phyloP scores from a whole-genome alignment of 2,113 vertebrate genomes.

The Gyps fulvus region DNA sequence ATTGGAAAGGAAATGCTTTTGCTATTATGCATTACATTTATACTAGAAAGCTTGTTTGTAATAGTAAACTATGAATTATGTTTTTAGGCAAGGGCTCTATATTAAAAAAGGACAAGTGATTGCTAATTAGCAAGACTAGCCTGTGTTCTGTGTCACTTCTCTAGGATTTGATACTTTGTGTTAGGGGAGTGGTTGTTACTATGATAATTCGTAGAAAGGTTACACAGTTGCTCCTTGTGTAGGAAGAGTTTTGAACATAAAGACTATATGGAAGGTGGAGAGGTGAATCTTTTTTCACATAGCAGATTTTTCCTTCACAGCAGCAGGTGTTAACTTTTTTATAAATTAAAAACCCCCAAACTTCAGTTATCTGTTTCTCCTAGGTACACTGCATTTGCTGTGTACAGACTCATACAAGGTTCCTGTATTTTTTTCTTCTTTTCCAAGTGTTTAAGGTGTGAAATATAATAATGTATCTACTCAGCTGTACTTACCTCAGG shows the following conservation, averaged over 20 bases:
- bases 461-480: neutral
- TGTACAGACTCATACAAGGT: neutral
- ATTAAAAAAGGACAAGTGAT: neutral
- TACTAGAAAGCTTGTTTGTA: neutral
- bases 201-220: neutral
- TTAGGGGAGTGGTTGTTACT: neutral
- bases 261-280: neutral
- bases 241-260: neutral
- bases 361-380: neutral
- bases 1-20: neutral
- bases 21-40: accelerated
- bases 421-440: neutral
- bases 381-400: neutral
- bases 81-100: neutral
- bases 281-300: neutral
- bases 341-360: neutral
- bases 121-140: neutral
- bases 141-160: neutral
- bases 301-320: neutral
- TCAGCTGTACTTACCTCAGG: neutral
- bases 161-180: neutral
- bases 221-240: neutral
- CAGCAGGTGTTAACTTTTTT: neutral
- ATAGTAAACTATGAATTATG: neutral
- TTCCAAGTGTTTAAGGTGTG: neutral